Conservation (phyloP, 2,113 vertebrate genomes). For the Paradoxurus hermaphroditus region DNA sequence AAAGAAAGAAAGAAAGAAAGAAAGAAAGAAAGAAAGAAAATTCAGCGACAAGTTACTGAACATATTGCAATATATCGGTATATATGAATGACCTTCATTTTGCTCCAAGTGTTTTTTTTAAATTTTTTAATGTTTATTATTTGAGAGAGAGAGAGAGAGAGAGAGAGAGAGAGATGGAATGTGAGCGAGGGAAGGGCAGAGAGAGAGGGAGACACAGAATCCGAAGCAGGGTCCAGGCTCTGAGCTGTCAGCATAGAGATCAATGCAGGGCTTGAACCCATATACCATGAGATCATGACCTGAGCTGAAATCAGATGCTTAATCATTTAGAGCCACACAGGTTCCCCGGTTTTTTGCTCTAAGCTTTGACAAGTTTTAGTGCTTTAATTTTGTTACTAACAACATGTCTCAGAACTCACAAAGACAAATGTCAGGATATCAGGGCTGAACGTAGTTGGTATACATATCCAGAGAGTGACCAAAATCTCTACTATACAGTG, state of each 20-base stretch:
- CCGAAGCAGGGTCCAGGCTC: no score
- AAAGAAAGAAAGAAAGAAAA: not conserved
- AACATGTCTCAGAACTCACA: not conserved
- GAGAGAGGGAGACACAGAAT: no score
- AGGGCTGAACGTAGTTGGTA: not conserved
- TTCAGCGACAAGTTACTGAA: not conserved
- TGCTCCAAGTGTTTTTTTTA: not conserved
- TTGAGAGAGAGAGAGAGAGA: no score
- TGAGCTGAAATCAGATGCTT: no score
- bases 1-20: no score
- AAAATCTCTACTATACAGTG: not conserved
- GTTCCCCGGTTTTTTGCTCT: not conserved
- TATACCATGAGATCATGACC: no score
- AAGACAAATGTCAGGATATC: not conserved
- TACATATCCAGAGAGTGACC: not conserved
- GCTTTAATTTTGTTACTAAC: conserved; percentile 23
- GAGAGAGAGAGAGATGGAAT: no score
- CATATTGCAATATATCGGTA: not conserved
- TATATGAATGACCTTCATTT: not conserved
- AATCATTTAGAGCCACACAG: no score
- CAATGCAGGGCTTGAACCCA: no score
- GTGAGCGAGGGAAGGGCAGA: no score
- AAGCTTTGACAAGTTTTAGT: not conserved
- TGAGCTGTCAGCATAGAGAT: no score
- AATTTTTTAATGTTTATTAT: no score